These are phyloP conservation scores for Serripes groenlandicus DNA, from an alignment of 2,888 invertebrate species.

Conservation along the genomic window DNA sequence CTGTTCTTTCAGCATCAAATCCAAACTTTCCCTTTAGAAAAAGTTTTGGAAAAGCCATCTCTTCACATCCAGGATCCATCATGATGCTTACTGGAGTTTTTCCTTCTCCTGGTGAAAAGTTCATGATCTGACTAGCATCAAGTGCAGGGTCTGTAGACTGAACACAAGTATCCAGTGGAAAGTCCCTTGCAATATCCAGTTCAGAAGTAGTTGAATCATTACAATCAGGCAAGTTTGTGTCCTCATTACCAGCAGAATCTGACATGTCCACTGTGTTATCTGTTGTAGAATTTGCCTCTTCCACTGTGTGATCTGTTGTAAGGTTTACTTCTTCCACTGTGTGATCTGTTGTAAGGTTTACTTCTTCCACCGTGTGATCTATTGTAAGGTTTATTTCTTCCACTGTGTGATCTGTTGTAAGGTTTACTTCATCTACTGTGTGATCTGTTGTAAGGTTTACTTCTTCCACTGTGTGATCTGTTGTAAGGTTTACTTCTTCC, in stretches of 20 bases:
- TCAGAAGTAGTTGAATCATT: background rate
- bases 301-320: background rate
- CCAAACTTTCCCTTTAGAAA: slow-evolving; percentile 60
- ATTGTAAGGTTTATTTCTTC: too few relatives aligned
- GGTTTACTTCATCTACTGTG: background rate
- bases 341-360: background rate
- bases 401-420: background rate
- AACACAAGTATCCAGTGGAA: slow-evolving; percentile 44
- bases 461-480: background rate
- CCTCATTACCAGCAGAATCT: background rate
- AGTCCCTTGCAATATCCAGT: background rate
- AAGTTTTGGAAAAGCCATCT: slow-evolving; percentile 40
- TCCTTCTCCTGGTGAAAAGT: slow-evolving; percentile 51
- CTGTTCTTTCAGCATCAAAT: slow-evolving; percentile 39
- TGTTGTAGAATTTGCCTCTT: background rate
- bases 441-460: background rate
- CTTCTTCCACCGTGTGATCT: too few relatives aligned
- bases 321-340: background rate
- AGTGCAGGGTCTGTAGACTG: slow-evolving; percentile 43
- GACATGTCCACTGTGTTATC: background rate
- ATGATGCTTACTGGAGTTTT: slow-evolving; percentile 49
- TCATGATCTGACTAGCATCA: slow-evolving; percentile 45
- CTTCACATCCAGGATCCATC: slow-evolving; percentile 55
- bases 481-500: background rate
- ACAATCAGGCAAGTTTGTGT: background rate